Base-by-base conservation (phyloP, 1,140 invertebrate genomes). In the Drosophila teissieri region DNA sequence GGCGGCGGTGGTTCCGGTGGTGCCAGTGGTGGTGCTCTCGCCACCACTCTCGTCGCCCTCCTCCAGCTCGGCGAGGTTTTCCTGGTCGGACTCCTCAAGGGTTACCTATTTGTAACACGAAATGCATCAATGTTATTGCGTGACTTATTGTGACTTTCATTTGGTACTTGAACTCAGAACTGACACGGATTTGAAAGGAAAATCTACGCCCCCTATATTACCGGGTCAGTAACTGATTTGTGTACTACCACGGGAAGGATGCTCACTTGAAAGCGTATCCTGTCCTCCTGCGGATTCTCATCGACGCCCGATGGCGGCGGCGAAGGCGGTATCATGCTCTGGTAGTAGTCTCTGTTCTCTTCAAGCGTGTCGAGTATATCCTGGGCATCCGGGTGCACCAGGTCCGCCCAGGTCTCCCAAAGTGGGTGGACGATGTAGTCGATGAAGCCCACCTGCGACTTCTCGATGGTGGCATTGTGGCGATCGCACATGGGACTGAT, bases 321-420 rank as follows among this genome's bases (percentile, higher is more conserved):
- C 76, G 96, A 96, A 8, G 96, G 95, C 14, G 96, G 96, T 86
- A 96, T 96, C 95, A 96, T 96, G 68, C 96, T 96, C 92, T 98
- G 96, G 92, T 99, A 99, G 96, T 98, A 99, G 93, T 99, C 98
- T 52, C 99, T 95, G 93, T 99, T 99, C 92, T 99, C 97, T 93
- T 99, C 98, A 61, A 99, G 93, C 4, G 97, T 98, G 93, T 99
- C 98, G 48, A 99, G 93, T 77, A 99, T 99, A 53, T 98, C 97
- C 93, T 99, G 98, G 10, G 98, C 98, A 92, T 99, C 98, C 0
- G 99, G 99, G 93, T 99, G 98, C 2, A 99, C 99, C 34, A 99
- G 94, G 92, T 99, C 99, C 11, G 98, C 98, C 99, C 99, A 99
- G 4, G 98, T 99, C 93, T 99, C 99, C 98, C 98, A 99, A 17